These are phyloP conservation scores for Daphoenositta chrysoptera DNA, from an alignment of 2,113 vertebrate genomes.

Conservation along the genomic window DNA sequence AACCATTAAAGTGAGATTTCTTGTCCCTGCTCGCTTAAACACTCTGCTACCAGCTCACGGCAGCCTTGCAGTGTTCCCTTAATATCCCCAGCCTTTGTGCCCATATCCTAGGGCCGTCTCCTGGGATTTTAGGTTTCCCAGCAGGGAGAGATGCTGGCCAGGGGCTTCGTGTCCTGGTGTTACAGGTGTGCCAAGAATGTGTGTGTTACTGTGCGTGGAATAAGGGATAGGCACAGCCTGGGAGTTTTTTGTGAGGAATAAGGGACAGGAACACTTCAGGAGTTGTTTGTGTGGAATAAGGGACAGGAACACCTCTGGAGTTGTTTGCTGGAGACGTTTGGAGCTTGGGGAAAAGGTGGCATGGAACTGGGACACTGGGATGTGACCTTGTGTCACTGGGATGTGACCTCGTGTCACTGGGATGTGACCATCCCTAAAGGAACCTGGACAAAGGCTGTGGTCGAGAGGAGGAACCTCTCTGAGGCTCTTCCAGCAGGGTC, in stretches of 20 bases:
- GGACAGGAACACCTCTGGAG: neutral
- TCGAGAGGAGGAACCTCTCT: neutral
- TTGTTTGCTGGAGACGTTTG: neutral
- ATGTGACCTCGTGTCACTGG: neutral
- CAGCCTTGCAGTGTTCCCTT: neutral
- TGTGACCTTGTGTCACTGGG: neutral
- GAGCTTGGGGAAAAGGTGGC: neutral
- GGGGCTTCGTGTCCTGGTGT: neutral
- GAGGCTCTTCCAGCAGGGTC: neutral
- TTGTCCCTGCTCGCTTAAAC: slow-evolving; percentile 28
- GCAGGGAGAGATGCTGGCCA: neutral
- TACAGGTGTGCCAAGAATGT: neutral
- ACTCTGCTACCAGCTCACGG: neutral
- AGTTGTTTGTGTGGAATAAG: neutral
- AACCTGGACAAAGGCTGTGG: neutral
- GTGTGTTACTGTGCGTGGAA: neutral
- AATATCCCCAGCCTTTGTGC: neutral
- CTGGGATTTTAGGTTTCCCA: neutral
- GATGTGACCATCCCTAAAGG: neutral
- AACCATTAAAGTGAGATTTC: slow-evolving; percentile 35
- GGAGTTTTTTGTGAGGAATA: neutral
- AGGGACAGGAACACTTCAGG: neutral
- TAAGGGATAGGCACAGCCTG: neutral
- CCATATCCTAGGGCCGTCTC: fast-evolving
- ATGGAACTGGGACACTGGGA: neutral